Percentiles rank a stretch among this genome's conserved stretches.
These are phyloP conservation scores for Apodemia mormo DNA, from an alignment of 2,888 invertebrate species.

Conservation along the genomic window DNA sequence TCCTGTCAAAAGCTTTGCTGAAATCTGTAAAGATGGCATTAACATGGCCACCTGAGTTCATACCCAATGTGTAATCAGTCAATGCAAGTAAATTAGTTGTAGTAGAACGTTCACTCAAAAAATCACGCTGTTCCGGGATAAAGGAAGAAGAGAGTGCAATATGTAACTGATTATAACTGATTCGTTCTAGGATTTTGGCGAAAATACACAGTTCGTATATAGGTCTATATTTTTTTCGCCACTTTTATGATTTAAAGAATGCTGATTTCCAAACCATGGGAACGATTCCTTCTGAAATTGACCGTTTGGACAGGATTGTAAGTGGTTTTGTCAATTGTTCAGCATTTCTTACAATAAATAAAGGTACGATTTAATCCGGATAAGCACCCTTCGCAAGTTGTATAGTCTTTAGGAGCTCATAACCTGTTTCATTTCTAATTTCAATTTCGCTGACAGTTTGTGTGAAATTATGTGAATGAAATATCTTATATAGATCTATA, in stretches of 20 bases:
- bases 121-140: not conserved
- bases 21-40: not conserved
- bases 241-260: conserved; percentile 10
- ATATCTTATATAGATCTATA: no score
- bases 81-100: no score
- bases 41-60: no score
- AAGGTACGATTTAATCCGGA: not conserved
- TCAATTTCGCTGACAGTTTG: no score
- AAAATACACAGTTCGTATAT: not conserved
- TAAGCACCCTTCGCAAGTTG: not conserved
- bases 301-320: not conserved
- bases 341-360: conserved; percentile 3
- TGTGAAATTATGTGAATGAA: no score
- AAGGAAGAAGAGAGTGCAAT: not conserved
- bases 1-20: no score
- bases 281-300: not conserved
- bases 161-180: not conserved
- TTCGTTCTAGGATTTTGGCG: not conserved
- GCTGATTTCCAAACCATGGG: conserved; percentile 9
- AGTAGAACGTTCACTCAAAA: no score
- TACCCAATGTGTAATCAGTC: no score
- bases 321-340: not conserved
- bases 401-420: not conserved
- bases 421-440: not conserved
- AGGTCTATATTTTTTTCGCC: not conserved